Percentiles rank a stretch among this genome's conserved stretches.
Conservation (phyloP, 2,797 vertebrate species). For the Nannoperca obscura region DNA sequence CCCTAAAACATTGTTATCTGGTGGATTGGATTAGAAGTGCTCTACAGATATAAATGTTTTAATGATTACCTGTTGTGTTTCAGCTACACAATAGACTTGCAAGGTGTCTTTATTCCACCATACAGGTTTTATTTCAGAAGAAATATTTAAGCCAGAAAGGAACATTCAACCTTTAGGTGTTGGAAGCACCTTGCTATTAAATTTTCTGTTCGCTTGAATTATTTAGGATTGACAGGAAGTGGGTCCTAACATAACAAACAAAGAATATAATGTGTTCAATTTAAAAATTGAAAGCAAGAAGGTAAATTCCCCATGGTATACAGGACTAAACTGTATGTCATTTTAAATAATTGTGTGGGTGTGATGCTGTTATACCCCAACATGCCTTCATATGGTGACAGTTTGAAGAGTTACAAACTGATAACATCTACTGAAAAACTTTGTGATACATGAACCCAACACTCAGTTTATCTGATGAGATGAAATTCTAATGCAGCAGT, state of each 20-base stretch:
- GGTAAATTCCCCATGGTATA: not conserved
- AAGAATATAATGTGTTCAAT: not conserved
- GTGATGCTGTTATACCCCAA: not conserved
- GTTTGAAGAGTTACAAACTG: slow-evolving; percentile 49
- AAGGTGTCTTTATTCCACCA: slow-evolving; percentile 8
- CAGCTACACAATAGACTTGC: not conserved
- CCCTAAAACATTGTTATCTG: slow-evolving; percentile 33
- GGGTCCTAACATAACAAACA: not conserved
- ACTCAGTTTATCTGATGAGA: slow-evolving; percentile 60
- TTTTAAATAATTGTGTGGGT: not conserved
- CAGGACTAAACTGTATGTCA: not conserved
- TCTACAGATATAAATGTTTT: slow-evolving; percentile 23
- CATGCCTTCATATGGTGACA: slow-evolving; percentile 6
- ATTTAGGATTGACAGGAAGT: not conserved
- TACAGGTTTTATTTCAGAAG: slow-evolving; percentile 1
- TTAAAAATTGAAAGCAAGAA: not conserved
- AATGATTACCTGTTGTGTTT: slow-evolving; percentile 32
- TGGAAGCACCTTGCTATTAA: not conserved
- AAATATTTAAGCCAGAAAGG: not conserved
- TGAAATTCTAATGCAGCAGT: slow-evolving; percentile 45
- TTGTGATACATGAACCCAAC: slow-evolving; percentile 35
- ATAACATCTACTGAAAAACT: slow-evolving; percentile 64
- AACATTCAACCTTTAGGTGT: no score
- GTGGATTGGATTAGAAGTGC: slow-evolving; percentile 19
- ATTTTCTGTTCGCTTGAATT: not conserved